Conservation (phyloP, 2,113 vertebrate species). For the Hippopotamus amphibius region DNA sequence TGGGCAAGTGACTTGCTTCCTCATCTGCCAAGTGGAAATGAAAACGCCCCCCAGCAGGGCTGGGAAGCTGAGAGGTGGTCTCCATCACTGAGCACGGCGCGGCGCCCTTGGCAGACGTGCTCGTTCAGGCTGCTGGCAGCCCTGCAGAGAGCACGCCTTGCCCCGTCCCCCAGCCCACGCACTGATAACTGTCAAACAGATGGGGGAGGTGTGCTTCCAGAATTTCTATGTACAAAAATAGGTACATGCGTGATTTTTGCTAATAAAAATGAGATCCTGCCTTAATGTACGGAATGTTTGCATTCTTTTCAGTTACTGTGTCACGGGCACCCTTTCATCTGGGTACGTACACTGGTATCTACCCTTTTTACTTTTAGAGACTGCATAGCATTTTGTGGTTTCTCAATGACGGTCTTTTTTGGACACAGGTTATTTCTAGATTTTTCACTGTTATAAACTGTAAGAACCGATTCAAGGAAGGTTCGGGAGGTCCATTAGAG, state of each 20-base stretch:
- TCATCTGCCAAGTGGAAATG: background rate
- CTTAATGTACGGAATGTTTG: background rate
- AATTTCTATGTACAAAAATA: background rate
- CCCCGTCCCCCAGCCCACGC: background rate
- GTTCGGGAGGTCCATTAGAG: background rate
- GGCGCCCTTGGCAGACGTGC: background rate
- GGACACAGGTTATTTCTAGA: background rate
- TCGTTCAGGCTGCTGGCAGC: background rate
- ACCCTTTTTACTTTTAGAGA: background rate
- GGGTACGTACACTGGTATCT: background rate
- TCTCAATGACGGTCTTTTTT: background rate
- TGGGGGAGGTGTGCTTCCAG: background rate
- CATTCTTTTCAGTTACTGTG: background rate
- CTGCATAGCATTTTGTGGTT: background rate
- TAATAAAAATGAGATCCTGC: background rate
- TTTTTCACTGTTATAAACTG: background rate
- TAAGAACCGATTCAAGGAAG: background rate
- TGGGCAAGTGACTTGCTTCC: background rate
- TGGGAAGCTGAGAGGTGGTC: background rate
- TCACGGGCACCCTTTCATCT: background rate
- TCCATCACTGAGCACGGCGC: background rate
- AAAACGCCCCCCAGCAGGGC: too few relatives aligned
- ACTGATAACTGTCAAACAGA: background rate
- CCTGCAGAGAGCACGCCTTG: background rate
- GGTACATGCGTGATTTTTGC: background rate